Conservation (phyloP, 1,140 invertebrate species). For the Zaprionus nigranus region DNA sequence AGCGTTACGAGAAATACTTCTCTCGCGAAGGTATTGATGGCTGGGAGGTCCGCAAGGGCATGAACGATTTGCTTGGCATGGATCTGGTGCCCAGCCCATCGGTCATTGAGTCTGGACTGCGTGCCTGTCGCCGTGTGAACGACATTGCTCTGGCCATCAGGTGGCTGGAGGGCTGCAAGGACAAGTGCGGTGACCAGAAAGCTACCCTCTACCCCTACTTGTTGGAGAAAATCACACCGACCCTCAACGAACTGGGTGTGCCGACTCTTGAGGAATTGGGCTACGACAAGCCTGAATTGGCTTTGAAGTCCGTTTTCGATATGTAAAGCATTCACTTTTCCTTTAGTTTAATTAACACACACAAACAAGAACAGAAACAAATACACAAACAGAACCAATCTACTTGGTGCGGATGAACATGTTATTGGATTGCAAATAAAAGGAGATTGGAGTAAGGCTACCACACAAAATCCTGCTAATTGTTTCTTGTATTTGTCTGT, state of each 20-base stretch:
- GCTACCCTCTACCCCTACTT: slow-evolving; percentile 96
- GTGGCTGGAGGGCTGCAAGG: slow-evolving; percentile 96
- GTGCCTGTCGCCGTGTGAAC: slow-evolving; percentile 96
- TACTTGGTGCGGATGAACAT: slow-evolving; percentile 68
- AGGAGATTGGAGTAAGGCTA: slow-evolving; percentile 78
- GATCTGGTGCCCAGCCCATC: slow-evolving; percentile 98
- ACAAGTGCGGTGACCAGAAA: slow-evolving; percentile 93
- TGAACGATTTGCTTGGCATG: slow-evolving; percentile 93
- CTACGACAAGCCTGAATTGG: slow-evolving; percentile 98
- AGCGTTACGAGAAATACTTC: slow-evolving; percentile 94
- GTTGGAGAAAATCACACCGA: slow-evolving; percentile 96
- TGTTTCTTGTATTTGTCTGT: slow-evolving; percentile 33
- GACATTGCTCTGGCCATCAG: slow-evolving; percentile 96
- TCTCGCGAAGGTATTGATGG: slow-evolving; percentile 95
- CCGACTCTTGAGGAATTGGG: slow-evolving; percentile 97
- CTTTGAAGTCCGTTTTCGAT: slow-evolving; percentile 90
- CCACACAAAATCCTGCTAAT: slow-evolving; percentile 40
- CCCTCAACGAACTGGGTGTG: slow-evolving; percentile 96
- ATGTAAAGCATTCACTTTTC: slow-evolving; percentile 78
- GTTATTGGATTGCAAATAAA: slow-evolving; percentile 79
- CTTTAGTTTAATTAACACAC: slow-evolving; percentile 61
- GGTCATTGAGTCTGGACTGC: slow-evolving; percentile 95
- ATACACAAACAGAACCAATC: slow-evolving; percentile 47
- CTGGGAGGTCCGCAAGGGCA: slow-evolving; percentile 97
- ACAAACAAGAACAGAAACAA: slow-evolving; percentile 46